phyloP scores from a whole-genome alignment of 2,797 vertebrate species.

The Parauchenoglanis punctatus region DNA sequence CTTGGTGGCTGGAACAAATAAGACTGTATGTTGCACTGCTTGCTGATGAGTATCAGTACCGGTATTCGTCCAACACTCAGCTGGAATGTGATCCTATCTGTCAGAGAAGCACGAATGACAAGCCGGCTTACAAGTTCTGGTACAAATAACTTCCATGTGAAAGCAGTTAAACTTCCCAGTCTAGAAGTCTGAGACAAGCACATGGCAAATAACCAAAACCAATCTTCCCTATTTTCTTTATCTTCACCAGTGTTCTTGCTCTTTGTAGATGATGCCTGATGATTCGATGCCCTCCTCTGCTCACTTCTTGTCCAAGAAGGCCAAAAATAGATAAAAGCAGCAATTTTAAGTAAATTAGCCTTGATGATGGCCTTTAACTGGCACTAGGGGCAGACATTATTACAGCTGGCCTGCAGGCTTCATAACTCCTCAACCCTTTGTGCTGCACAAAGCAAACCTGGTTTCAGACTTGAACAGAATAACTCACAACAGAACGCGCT shows the following conservation, averaged over 20 bases:
- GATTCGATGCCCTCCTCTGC: neutral
- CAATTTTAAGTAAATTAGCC: constrained; percentile 28
- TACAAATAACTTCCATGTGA: constrained; percentile 44
- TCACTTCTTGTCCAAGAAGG: neutral
- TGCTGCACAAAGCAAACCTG: neutral
- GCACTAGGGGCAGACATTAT: constrained; percentile 16
- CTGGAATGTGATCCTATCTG: constrained; percentile 46
- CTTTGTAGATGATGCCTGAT: neutral
- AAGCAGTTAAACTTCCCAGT: constrained; percentile 9
- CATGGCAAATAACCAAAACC: constrained; percentile 28
- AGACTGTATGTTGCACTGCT: neutral
- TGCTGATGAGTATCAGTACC: constrained; percentile 40
- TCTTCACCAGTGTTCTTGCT: constrained; percentile 34
- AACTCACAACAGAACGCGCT: neutral
- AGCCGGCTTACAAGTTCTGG: constrained; percentile 23
- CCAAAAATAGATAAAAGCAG: constrained; percentile 38
- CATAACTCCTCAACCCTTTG: neutral
- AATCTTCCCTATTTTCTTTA: constrained; percentile 13
- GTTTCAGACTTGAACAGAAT: neutral
- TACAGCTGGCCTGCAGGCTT: constrained; percentile 12
- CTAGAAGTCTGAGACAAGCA: constrained; percentile 24
- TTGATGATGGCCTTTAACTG: constrained; percentile 34
- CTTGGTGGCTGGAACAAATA: constrained; percentile 28
- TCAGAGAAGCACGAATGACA: constrained; percentile 12
- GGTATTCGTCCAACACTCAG: constrained; percentile 8